Conservation (phyloP, 2,113 vertebrate species). For the Epinephelus lanceolatus region DNA sequence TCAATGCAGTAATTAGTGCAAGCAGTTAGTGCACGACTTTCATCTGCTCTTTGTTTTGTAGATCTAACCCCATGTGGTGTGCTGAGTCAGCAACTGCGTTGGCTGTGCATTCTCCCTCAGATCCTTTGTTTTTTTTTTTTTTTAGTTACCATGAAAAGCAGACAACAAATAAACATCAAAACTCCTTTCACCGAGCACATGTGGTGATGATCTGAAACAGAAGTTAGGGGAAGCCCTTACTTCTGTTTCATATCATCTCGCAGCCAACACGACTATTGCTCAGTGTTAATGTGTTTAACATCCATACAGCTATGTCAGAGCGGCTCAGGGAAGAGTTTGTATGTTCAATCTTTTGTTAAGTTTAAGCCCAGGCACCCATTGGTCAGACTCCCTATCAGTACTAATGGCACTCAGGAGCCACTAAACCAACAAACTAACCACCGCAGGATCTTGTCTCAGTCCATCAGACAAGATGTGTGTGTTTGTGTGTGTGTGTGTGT, state of each 20-base stretch:
- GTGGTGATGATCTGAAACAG: conserved; percentile 61
- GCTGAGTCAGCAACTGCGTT: conserved; percentile 67
- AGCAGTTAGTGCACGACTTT: conserved; percentile 21
- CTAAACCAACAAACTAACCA: conserved; percentile 79
- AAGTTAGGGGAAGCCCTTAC: conserved; percentile 34
- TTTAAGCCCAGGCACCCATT: conserved; percentile 42
- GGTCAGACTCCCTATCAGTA: conserved; percentile 53
- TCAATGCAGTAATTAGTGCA: conserved; percentile 46
- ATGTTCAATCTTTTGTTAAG: conserved; percentile 48
- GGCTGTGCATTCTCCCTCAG: conserved; percentile 28
- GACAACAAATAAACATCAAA: conserved; percentile 45
- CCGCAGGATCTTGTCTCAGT: conserved; percentile 65
- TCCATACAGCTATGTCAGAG: conserved; percentile 2
- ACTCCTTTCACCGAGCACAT: conserved; percentile 33
- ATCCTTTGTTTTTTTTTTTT: conserved; percentile 24
- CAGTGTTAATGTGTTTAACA: conserved; percentile 34
- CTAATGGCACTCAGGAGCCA: conserved; percentile 76
- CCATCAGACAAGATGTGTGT: conserved; percentile 60
- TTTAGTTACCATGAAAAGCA: conserved; percentile 55
- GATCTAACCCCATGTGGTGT: conserved; percentile 48
- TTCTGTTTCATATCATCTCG: conserved; percentile 48
- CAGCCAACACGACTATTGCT: conserved; percentile 12
- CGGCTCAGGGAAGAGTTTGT: conserved; percentile 26
- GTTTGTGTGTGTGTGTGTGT: conserved; percentile 21
- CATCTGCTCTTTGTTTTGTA: conserved; percentile 64